A percentile compares a stretch with the other conserved stretches of the same genome.
These are phyloP conservation scores for Dasypus novemcinctus DNA, from an alignment of 2,113 vertebrate genomes.

Conservation along the genomic window DNA sequence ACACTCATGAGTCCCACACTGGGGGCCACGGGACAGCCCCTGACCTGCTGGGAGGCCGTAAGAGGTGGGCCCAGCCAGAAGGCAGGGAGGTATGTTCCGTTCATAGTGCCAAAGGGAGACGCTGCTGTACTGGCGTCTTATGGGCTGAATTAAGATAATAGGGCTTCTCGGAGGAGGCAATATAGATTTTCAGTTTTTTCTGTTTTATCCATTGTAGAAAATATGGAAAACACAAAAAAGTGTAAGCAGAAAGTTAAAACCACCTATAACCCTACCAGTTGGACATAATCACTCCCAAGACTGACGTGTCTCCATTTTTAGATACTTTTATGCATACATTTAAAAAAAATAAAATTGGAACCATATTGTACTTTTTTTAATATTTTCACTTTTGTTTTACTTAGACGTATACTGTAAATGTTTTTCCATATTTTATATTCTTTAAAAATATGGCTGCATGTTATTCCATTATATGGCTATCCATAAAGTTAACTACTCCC, in stretches of 20 bases:
- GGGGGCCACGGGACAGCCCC: background rate
- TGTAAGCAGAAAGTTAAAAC: background rate
- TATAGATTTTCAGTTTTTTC: background rate
- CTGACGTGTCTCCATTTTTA: background rate
- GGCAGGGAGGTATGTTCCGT: background rate
- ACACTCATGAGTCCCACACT: rapidly evolving
- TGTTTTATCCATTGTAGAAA: background rate
- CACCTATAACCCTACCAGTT: background rate
- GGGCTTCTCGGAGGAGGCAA: background rate
- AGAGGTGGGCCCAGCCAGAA: background rate
- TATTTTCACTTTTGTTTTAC: background rate
- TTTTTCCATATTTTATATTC: background rate
- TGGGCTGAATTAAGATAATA: background rate
- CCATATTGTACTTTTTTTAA: background rate
- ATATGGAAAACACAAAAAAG: background rate
- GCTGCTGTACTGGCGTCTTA: background rate
- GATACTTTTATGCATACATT: background rate
- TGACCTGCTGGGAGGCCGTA: background rate
- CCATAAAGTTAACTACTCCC: background rate
- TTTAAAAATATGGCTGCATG: background rate
- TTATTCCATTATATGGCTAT: background rate
- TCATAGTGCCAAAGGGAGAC: background rate
- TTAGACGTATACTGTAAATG: background rate
- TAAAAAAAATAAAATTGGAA: conserved; percentile 3
- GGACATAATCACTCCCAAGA: background rate